These are phyloP conservation scores for Drosophila lowei DNA, from an alignment of 1,140 invertebrate species.

Conservation along the genomic window DNA sequence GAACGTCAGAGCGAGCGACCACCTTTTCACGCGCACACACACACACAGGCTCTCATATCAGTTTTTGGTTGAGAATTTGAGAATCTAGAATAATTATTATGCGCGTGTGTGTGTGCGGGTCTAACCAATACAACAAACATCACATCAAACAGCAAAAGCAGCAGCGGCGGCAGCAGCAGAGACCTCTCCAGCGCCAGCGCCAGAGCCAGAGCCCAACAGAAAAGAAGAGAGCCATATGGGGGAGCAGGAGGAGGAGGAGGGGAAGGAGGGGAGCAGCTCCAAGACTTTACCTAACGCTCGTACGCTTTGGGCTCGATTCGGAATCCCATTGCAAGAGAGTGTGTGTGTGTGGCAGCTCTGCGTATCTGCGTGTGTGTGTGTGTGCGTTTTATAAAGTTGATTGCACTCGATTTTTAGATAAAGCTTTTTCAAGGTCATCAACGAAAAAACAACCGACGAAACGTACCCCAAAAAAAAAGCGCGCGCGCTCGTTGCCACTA, in stretches of 20 bases:
- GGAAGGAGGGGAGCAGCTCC: conserved; percentile 41
- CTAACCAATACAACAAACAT: conserved; percentile 35
- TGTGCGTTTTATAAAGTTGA: conserved; percentile 79
- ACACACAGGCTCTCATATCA: conserved; percentile 16
- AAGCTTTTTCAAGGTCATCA: conserved; percentile 83
- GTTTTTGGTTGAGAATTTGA: conserved; percentile 35
- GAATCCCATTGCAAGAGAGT: conserved; percentile 30
- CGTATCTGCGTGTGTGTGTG: conserved; percentile 15
- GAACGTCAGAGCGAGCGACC: conserved; percentile 57
- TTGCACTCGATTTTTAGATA: conserved; percentile 83
- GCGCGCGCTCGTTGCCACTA: conserved; percentile 34
- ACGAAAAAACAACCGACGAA: conserved; percentile 72
- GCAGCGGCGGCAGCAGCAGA: too few species aligned
- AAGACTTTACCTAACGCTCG: conserved; percentile 71
- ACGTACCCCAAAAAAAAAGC: conserved; percentile 51
- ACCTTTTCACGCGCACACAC: conserved; percentile 49
- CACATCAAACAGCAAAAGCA: conserved; percentile 16
- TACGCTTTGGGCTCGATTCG: conserved; percentile 21
- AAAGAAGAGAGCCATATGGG: not conserved
- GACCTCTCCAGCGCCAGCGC: too few species aligned
- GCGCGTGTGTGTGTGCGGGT: conserved; percentile 39
- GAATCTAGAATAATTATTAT: conserved; percentile 77
- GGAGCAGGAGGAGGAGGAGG: too few species aligned
- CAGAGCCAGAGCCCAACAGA: not conserved
- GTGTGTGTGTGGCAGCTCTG: conserved; percentile 44